Conservation (phyloP, 2,797 vertebrate genomes). For the Xenopus petersii region DNA sequence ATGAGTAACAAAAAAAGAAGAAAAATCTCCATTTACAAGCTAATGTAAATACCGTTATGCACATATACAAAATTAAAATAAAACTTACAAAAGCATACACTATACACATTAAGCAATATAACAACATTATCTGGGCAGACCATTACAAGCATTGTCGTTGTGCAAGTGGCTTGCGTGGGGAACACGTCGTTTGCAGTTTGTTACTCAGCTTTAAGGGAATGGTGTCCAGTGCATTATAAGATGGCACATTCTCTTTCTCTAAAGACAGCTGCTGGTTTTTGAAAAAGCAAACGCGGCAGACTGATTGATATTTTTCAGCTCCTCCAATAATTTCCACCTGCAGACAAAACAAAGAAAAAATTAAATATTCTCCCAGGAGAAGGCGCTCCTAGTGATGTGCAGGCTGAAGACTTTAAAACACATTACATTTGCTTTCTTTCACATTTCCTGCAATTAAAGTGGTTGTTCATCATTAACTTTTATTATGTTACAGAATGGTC, state of each 20-base stretch:
- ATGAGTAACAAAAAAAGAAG: too few species aligned
- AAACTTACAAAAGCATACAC: not conserved
- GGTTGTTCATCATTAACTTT: too few species aligned
- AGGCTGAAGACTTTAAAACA: not conserved
- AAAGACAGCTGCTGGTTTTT: constrained; percentile 38
- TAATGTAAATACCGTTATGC: too few species aligned
- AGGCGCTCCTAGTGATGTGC: not conserved
- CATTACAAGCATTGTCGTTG: not conserved
- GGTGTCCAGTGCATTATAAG: constrained; percentile 48
- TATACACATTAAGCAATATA: not conserved
- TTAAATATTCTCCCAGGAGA: too few species aligned
- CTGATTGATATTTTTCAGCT: constrained; percentile 89
- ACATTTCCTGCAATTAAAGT: too few species aligned
- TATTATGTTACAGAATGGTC: too few species aligned
- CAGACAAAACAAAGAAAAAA: not conserved
- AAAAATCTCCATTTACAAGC: too few species aligned
- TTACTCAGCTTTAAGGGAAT: constrained; percentile 13
- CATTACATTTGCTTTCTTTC: too few species aligned
- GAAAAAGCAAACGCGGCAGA: constrained; percentile 84
- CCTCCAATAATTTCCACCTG: constrained; percentile 97
- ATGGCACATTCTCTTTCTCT: constrained; percentile 76
- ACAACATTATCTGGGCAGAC: not conserved
- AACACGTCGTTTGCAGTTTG: constrained; percentile 48
- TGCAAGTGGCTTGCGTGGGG: constrained; percentile 69
- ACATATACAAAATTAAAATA: not conserved